Evolutionary conservation across 1,140 invertebrate species (phyloP), one percentile per base, ranked within the genome.

Genomic region (Monomorium pharaonis): DNA sequence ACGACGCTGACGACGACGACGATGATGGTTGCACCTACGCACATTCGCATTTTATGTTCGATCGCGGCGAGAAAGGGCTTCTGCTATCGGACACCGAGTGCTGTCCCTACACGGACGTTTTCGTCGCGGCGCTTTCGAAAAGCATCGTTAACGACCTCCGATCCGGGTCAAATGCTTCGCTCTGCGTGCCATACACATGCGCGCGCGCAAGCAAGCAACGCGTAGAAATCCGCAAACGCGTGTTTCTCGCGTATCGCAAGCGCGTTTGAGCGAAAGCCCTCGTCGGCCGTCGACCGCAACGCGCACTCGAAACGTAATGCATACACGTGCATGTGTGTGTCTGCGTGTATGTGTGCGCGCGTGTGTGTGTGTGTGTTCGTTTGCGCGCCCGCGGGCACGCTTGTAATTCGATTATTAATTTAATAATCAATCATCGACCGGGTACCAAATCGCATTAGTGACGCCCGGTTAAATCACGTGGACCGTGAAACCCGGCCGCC

Each of bases 211-310:
- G 42, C 33, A 12, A 65, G 75, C 65, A 42, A 47, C 51, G 76
- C 78, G 78, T 58, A 74, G 78, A 83, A 74, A 83, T 74, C 56
- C 67, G 78, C 67, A 83, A 83, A 83, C 27, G 37, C 67, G 78
- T 74, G 24, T 63, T 33, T 12, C 44, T 76, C 83, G 65, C 47
- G 67, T 10, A 30, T 75, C 81, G 63, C 56, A 54, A 69, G 60
- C 72, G 51, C 80, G 63, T 67, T 83, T 51, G 47, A 87, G 27
- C 70, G 47, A 58, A 62, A 70, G 54, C 58, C 42, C 27, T 84
- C 84, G 80, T 88, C 86, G 87, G 84, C 87, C 70, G 72, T 88
- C 86, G 37, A 47, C 56, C 49, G 69, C 33, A 75, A 86, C 60
- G 51, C 56, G 63, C 56, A 74, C 78, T 83, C 78, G 69, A 83